Evolutionary conservation across 2,797 vertebrate genomes (phyloP), one percentile per base, ranked within the genome.

Genomic region (Phrynocephalus guinanensis): DNA sequence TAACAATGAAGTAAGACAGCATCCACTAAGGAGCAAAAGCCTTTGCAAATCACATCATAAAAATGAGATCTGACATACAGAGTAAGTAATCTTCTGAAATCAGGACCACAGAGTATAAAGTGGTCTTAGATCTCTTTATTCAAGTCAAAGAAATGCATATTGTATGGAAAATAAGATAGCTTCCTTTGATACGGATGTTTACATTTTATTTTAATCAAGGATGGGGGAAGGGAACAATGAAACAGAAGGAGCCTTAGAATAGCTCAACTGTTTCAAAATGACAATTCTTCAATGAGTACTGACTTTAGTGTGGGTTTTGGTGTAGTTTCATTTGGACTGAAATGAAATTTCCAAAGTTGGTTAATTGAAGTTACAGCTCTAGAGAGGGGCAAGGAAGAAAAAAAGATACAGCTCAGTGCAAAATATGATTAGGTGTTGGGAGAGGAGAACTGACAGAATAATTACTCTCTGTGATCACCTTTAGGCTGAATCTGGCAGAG

Each of bases 291-390:
- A 6, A n/a, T 60, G 50, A 80, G 50, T 80, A 16, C 38, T 66
- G 82, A 66, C 56, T 84, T 48, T 72, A 87, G 26, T 66, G 18
- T 72, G 66, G 52, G 72, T 87, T 87, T 18, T 68, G 60, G 20
- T 33, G 24, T 84, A 52, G 60, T 63, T 63, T 63, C n/a, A 20
- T 73, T 88, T 52, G 79, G 67, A 38, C 38, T 30, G 77, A 79
- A 84, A 84, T 73, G 52, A 79, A 72, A 84, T 88, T 79, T 9
- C 13, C 76, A 3, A 68, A 79, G 33, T 30, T 84, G 68, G 38
- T 78, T 88, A 84, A 88, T 88, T 88, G 86, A 83, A 60, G 75
- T 44, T 84, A 28, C 87, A 84, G 38, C 52, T 66, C 67, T 84
- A 72, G 76, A 73, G 70, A 84, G n/a, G 7, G 68, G 28, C 3